These are phyloP conservation scores for Caradrina kadenii DNA, from an alignment of 2,888 invertebrate genomes.

Conservation along the genomic window DNA sequence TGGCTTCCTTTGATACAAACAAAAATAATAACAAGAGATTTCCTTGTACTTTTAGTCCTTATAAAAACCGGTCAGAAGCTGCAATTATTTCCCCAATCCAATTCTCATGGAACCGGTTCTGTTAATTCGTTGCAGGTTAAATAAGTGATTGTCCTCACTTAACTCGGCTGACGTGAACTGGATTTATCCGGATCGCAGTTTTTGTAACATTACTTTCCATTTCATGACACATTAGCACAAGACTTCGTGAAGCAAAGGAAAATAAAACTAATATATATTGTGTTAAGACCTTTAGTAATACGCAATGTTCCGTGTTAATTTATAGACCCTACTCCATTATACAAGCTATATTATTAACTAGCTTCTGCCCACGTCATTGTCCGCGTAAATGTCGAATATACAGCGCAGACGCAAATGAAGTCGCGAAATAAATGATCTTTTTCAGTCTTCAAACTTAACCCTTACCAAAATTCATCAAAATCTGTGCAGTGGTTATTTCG, in stretches of 20 bases:
- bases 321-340: too few relatives aligned
- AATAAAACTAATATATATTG: constrained; percentile 8
- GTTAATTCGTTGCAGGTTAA: constrained; percentile 30
- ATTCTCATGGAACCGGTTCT: constrained; percentile 49
- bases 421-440: too few relatives aligned
- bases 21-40: not conserved
- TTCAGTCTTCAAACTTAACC: too few relatives aligned
- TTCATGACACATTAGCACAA: constrained; percentile 28
- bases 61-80: constrained; percentile 1
- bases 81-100: not conserved
- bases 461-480: too few relatives aligned
- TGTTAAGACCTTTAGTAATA: constrained; percentile 23
- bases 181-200: constrained; percentile 35
- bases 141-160: constrained; percentile 45
- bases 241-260: constrained; percentile 30
- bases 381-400: too few relatives aligned
- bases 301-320: constrained; percentile 18
- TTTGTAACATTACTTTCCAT: constrained; percentile 59
- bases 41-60: not conserved
- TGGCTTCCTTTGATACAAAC: not conserved
- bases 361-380: too few relatives aligned
- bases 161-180: constrained; percentile 35
- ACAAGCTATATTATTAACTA: too few relatives aligned
- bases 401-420: too few relatives aligned
- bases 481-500: too few relatives aligned